A percentile compares a stretch with the other conserved stretches of the same genome.
Evolutionary conservation across 2,797 vertebrate genomes (phyloP).

Genomic region (Semotilus atromaculatus): DNA sequence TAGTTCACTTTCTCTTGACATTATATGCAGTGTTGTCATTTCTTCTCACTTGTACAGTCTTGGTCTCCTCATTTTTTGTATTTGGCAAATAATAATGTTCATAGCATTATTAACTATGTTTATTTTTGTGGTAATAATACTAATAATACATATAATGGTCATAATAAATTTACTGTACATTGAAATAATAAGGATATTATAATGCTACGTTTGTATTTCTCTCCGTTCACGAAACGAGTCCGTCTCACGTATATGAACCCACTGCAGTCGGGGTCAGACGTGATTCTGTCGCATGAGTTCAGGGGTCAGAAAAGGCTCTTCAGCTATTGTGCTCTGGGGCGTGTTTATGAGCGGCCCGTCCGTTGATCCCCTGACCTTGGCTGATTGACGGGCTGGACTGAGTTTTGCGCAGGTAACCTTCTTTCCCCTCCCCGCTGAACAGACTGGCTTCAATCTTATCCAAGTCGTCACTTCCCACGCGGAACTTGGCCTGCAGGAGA

Average conservation of each 20-base stretch:
- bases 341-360: slow-evolving; percentile 73
- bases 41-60: slow-evolving; percentile 43
- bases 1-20: neutral
- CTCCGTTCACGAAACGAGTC: slow-evolving; percentile 30
- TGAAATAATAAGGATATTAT: slow-evolving; percentile 53
- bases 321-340: slow-evolving; percentile 67
- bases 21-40: slow-evolving; percentile 29
- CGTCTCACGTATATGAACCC: neutral
- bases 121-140: slow-evolving; percentile 71
- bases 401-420: slow-evolving; percentile 88
- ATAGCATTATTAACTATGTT: slow-evolving; percentile 53
- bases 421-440: slow-evolving; percentile 81
- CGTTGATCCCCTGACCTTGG: slow-evolving; percentile 84
- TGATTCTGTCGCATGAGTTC: slow-evolving; percentile 28
- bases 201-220: slow-evolving; percentile 61
- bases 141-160: slow-evolving; percentile 70
- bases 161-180: slow-evolving; percentile 72
- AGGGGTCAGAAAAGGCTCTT: slow-evolving; percentile 46
- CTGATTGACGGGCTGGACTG: slow-evolving; percentile 94
- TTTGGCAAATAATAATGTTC: slow-evolving; percentile 62
- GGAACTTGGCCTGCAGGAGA: slow-evolving; percentile 89
- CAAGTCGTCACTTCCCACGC: slow-evolving; percentile 89
- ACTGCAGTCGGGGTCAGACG: neutral
- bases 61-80: slow-evolving; percentile 47
- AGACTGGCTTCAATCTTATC: slow-evolving; percentile 91